Conservation (phyloP, 37 sponge, comb jelly and placozoan species). For the Crambe crambe region DNA sequence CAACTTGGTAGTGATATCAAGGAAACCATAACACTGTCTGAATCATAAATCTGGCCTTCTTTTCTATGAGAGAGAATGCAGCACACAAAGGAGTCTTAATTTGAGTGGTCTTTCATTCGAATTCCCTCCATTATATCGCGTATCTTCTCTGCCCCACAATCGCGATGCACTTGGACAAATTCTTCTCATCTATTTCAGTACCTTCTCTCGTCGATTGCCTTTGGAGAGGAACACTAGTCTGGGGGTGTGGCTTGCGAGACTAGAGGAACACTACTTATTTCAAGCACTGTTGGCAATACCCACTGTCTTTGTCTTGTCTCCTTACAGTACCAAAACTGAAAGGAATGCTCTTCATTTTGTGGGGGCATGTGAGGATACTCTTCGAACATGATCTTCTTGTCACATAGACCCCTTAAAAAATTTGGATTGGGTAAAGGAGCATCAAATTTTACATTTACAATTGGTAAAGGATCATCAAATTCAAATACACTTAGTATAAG, state of each 20-base stretch:
- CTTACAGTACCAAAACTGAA: background rate
- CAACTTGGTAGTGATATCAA: constrained; percentile 44
- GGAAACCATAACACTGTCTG: constrained; percentile 60
- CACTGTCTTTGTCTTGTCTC: background rate
- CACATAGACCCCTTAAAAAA: background rate
- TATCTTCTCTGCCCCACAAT: constrained; percentile 32
- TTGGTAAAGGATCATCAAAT: background rate
- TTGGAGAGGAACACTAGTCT: constrained; percentile 68
- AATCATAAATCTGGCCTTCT: constrained; percentile 59
- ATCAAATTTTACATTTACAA: too few species aligned
- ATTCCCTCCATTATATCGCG: constrained; percentile 44
- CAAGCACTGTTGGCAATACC: background rate
- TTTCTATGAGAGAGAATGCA: constrained; percentile 88
- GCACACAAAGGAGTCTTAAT: constrained; percentile 79
- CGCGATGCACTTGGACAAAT: constrained; percentile 49
- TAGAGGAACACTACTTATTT: constrained; percentile 54
- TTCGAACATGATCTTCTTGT: background rate
- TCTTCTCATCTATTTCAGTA: constrained; percentile 41
- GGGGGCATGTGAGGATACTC: background rate
- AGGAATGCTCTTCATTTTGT: background rate
- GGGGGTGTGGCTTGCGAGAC: constrained; percentile 66
- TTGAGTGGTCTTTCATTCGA: constrained; percentile 31
- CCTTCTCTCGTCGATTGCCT: constrained; percentile 8
- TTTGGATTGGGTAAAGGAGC: background rate
- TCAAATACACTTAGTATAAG: too few species aligned